Conservation (phyloP, 1,140 invertebrate species). For the Phocides pigmalion region DNA sequence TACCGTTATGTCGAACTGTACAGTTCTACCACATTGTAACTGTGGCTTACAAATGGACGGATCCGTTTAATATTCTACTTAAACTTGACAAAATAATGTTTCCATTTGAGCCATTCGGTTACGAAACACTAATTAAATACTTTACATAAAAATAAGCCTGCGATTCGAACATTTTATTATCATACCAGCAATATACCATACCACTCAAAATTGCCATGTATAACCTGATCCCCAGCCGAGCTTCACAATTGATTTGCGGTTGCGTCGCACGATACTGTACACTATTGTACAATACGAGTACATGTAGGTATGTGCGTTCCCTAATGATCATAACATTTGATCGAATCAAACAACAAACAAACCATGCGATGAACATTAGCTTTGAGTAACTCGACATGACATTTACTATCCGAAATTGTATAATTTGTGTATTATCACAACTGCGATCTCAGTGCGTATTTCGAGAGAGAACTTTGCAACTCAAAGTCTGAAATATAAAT, state of each 20-base stretch:
- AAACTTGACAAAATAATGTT: no score
- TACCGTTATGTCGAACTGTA: no score
- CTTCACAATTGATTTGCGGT: slow-evolving; percentile 8
- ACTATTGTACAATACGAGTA: no score
- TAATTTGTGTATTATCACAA: neutral
- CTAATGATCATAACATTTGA: slow-evolving; percentile 21
- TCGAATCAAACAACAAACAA: slow-evolving; percentile 12
- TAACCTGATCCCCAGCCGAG: neutral
- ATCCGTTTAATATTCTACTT: no score
- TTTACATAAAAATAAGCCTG: no score
- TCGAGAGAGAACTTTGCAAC: neutral
- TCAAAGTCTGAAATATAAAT: no score
- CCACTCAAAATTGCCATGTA: neutral
- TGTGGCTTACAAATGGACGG: no score
- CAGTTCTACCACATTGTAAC: no score
- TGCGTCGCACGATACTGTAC: neutral
- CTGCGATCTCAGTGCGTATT: neutral
- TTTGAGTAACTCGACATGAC: neutral
- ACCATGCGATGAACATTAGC: neutral
- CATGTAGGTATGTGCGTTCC: neutral
- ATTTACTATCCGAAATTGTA: neutral
- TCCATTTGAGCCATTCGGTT: no score
- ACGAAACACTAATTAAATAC: no score
- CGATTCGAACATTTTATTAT: neutral
- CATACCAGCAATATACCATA: neutral